Conservation (phyloP, 2,797 vertebrate species). For the Podarcis siculus region DNA sequence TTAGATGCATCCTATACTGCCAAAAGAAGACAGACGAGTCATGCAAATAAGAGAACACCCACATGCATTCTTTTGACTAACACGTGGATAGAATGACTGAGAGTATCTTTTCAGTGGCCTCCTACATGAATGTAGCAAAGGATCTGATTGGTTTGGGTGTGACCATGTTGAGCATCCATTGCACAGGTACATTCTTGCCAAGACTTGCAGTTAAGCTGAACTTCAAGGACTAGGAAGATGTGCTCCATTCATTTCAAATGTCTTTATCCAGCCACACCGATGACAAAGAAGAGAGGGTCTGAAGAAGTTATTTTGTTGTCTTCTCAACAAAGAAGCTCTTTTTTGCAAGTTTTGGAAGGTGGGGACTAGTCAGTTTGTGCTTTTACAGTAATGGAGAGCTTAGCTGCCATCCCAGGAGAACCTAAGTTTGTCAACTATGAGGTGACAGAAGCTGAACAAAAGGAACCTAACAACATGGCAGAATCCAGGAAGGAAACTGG, state of each 20-base stretch:
- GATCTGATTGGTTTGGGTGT: constrained; percentile 72
- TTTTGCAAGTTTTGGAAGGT: background rate
- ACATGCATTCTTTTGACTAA: constrained; percentile 51
- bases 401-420: constrained; percentile 56
- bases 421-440: constrained; percentile 54
- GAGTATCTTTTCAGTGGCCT: constrained; percentile 66
- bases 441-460: constrained; percentile 59
- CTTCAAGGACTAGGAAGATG: constrained; percentile 13
- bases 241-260: background rate
- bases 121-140: constrained; percentile 49
- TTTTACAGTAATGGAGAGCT: constrained; percentile 55
- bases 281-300: background rate
- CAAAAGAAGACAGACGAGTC: constrained; percentile 32
- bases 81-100: constrained; percentile 62
- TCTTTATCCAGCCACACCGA: constrained; percentile 2
- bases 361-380: background rate
- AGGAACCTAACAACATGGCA: constrained; percentile 70
- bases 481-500: constrained; percentile 67
- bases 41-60: constrained; percentile 43
- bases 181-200: constrained; percentile 62
- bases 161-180: constrained; percentile 65
- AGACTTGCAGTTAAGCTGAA: constrained; percentile 51
- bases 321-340: background rate
- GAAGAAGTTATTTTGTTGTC: background rate
- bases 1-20: constrained; percentile 21